Evolutionary conservation across 2,113 vertebrate genomes (phyloP), one percentile per base, ranked within the genome.

Genomic region (Lonchura striata): DNA sequence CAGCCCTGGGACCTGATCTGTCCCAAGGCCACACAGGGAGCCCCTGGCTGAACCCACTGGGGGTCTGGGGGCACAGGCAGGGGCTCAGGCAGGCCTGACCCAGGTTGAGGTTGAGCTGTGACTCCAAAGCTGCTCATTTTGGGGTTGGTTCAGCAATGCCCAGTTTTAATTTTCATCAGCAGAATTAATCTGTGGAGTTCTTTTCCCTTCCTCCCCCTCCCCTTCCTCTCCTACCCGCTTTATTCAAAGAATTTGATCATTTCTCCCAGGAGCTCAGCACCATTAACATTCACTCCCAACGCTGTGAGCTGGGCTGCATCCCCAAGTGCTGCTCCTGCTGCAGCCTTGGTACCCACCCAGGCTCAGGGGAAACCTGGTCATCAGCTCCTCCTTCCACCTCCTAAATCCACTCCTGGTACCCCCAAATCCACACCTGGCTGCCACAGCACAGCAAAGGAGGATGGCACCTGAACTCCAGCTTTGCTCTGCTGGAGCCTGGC

Each of bases 251-350:
- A 92, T 86, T 64, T 75, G 95, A 84, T 94, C 72, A 64, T 88
- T 95, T 92, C 94, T 97, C 92, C 57, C 61, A 94, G 89, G 92
- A 95, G 92, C 91, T 91, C 30, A 1, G 89, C 83, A 94, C 92
- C 95, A 90, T 95, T 95, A 82, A 91, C 86, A 89, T 95, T 94
- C 92, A 44, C 69, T 93, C 91, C 80, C 75, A 50, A 63, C 1
- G 8, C 0, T 9, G 37, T 0, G 71, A 94, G 92, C 87, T 4
- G 30, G 3, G 19, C 70, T 82, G 92, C 88, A 90, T 92, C 52
- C 8, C 92, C 88, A 86, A 86, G 88, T 20, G n/a, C 76, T 9
- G 21, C 69, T 41, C 23, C 72, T 25, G 63, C 83, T 68, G 64
- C 74, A 4, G 47, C 27, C 19, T 63, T 1, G 7, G 30, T 52